phyloP scores from a whole-genome alignment of 2,113 vertebrate species.

The Pangasianodon hypophthalmus region DNA sequence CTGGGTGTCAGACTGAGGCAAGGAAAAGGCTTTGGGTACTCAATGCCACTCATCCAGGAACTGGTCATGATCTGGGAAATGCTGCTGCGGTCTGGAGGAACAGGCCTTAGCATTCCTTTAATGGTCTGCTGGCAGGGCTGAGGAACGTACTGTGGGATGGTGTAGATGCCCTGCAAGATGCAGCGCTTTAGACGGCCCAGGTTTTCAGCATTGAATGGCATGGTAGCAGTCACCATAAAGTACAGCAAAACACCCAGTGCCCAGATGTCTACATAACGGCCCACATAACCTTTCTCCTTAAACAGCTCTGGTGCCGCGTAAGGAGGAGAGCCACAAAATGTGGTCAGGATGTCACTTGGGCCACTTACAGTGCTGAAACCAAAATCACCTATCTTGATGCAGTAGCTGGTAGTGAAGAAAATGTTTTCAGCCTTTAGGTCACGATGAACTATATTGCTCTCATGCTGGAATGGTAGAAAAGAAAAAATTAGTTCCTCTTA shows the following conservation, averaged over 20 bases:
- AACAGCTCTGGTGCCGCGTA: conserved; percentile 79
- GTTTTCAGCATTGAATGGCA: conserved; percentile 74
- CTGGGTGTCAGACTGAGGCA: conserved; percentile 62
- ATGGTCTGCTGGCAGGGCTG: conserved; percentile 69
- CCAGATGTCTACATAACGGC: conserved; percentile 74
- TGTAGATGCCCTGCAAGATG: conserved; percentile 74
- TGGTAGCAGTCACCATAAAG: conserved; percentile 73
- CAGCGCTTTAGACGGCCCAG: conserved; percentile 70
- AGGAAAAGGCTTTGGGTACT: conserved; percentile 64
- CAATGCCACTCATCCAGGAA: conserved; percentile 69
- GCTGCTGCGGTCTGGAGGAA: conserved; percentile 68
- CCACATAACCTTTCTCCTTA: conserved; percentile 70
- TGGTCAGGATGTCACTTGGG: conserved; percentile 66
- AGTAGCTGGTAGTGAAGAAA: conserved; percentile 75
- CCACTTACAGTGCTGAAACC: conserved; percentile 72
- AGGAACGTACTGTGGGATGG: conserved; percentile 69
- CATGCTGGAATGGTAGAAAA: conserved; percentile 69
- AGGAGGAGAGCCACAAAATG: conserved; percentile 77
- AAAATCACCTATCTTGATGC: conserved; percentile 78
- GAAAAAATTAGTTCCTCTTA: neutral
- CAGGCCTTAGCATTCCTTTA: conserved; percentile 69
- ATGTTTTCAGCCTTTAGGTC: conserved; percentile 80
- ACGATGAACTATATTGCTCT: conserved; percentile 76
- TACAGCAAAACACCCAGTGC: conserved; percentile 78
- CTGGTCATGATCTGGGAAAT: conserved; percentile 64